phyloP scores from a whole-genome alignment of 2,113 vertebrate genomes.

The Nibea albiflora region DNA sequence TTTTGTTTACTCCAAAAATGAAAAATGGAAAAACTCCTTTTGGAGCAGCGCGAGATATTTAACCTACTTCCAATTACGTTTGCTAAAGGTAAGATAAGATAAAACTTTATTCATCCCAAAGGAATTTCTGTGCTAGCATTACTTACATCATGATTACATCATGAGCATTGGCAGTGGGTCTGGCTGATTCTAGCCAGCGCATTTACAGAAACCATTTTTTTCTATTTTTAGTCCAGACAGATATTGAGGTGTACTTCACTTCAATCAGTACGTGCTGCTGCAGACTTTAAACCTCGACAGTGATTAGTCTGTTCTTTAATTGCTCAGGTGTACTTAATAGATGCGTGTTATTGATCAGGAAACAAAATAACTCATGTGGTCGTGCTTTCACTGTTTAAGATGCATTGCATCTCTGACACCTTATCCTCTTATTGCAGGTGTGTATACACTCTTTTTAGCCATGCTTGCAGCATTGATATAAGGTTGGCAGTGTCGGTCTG shows the following conservation, averaged over 20 bases:
- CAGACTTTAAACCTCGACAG: neutral
- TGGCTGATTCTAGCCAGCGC: neutral
- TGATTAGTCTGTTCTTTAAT: neutral
- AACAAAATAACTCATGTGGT: neutral
- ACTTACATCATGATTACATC: neutral
- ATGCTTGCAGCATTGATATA: neutral
- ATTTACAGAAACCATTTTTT: neutral
- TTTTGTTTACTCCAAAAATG: neutral
- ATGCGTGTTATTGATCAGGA: slow-evolving; percentile 10
- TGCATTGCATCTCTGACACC: neutral
- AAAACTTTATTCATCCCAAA: neutral
- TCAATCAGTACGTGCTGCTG: neutral
- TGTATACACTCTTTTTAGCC: neutral
- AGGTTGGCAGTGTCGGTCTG: too few relatives aligned
- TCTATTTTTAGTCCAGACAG: neutral
- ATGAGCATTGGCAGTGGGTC: neutral
- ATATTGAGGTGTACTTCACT: neutral
- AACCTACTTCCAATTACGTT: neutral
- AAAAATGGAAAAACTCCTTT: neutral
- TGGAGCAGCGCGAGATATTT: neutral
- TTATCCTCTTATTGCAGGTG: neutral
- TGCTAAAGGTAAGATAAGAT: neutral
- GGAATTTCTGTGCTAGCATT: neutral
- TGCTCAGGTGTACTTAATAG: neutral
- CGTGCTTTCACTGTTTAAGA: neutral